Conservation (phyloP, 2,797 vertebrate genomes). For the Lagocephalus sceleratus region DNA sequence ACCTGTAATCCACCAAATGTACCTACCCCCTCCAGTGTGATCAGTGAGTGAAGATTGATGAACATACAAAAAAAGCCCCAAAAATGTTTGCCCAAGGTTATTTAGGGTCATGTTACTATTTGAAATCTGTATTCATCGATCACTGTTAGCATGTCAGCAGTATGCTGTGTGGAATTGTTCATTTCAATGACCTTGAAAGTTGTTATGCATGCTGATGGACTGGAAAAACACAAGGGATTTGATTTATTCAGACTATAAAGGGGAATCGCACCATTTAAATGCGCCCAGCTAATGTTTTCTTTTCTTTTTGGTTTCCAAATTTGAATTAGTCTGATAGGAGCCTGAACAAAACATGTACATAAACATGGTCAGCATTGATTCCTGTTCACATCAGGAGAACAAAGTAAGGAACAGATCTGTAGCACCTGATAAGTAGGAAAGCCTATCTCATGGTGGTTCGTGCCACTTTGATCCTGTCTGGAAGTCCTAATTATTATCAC, state of each 20-base stretch:
- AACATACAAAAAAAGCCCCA: too few species aligned
- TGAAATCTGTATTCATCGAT: slow-evolving; percentile 31
- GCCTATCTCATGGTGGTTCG: background rate
- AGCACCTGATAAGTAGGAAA: slow-evolving; percentile 25
- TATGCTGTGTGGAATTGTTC: slow-evolving; percentile 19
- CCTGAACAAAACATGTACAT: slow-evolving; percentile 2
- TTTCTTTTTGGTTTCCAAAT: slow-evolving; percentile 3
- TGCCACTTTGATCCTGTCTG: too few species aligned
- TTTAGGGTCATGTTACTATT: slow-evolving; percentile 35
- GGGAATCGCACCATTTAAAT: background rate
- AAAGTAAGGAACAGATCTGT: slow-evolving; percentile 22
- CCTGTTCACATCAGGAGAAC: slow-evolving; percentile 9
- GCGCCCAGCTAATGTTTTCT: background rate
- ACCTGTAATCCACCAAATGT: too few species aligned
- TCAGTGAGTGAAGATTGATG: too few species aligned
- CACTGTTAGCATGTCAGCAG: slow-evolving; percentile 14
- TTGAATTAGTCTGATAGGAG: slow-evolving; percentile 8
- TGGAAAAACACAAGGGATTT: background rate
- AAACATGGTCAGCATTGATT: background rate
- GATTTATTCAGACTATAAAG: background rate
- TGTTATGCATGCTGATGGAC: background rate
- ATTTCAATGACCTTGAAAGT: slow-evolving; percentile 15
- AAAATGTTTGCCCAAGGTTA: too few species aligned
- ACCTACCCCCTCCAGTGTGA: too few species aligned
- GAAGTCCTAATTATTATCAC: background rate